Conservation (phyloP, 2,113 vertebrate species). For the Sander vitreus region DNA sequence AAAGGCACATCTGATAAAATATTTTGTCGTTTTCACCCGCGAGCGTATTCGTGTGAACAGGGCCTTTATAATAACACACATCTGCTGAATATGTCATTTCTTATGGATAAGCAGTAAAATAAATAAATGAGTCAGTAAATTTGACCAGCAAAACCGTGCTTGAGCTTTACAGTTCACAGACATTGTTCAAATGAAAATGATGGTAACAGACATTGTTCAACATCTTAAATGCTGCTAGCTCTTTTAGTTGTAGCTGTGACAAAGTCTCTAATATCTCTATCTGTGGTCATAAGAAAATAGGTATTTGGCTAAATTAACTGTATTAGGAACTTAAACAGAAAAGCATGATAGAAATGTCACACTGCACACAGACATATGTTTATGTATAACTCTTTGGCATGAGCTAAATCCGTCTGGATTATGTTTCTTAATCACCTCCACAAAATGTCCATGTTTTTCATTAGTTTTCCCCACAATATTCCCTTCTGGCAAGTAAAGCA, state of each 20-base stretch:
- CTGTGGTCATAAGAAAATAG: neutral
- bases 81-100: neutral
- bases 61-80: too few relatives aligned
- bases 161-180: neutral
- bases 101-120: neutral
- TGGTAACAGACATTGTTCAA: neutral
- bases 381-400: too few relatives aligned
- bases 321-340: neutral
- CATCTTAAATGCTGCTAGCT: neutral
- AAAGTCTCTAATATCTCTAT: neutral
- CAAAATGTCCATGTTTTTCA: too few relatives aligned
- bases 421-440: neutral
- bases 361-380: too few relatives aligned
- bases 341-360: neutral
- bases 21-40: too few relatives aligned
- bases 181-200: neutral
- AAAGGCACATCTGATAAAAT: too few relatives aligned
- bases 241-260: neutral
- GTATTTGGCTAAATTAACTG: neutral
- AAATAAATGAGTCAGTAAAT: neutral
- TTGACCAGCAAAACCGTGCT: neutral
- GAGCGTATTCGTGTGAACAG: too few relatives aligned
- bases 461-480: neutral
- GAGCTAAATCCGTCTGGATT: neutral
- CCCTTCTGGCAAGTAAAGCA: neutral